phyloP scores from a whole-genome alignment of 2,888 invertebrate species.

The Lepidochitona cinerea region DNA sequence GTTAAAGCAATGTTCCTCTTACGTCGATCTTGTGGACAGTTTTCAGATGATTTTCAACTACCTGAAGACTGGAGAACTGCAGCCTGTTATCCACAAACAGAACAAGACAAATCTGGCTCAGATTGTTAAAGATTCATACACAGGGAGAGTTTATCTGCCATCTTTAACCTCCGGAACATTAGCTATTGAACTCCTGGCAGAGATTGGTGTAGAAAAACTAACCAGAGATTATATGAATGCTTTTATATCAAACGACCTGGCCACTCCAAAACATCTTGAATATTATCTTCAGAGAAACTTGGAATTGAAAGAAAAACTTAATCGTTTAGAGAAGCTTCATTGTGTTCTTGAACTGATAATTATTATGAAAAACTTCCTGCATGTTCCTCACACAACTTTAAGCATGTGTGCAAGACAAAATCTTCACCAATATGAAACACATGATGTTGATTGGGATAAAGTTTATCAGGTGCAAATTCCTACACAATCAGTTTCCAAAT shows the following conservation, averaged over 20 bases:
- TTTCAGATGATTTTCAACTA: conserved; percentile 43
- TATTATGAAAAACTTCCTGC: conserved; percentile 48
- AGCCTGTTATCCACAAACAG: conserved; percentile 52
- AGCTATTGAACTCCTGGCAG: conserved; percentile 53
- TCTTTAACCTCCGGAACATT: conserved; percentile 45
- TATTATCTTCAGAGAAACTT: conserved; percentile 33
- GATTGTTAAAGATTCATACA: conserved; percentile 55
- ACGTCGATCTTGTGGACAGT: conserved; percentile 43
- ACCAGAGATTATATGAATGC: conserved; percentile 50
- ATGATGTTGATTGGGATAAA: conserved; percentile 27
- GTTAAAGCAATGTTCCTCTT: conserved; percentile 45
- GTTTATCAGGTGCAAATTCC: conserved; percentile 45
- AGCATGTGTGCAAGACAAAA: conserved; percentile 40
- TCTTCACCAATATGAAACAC: conserved; percentile 45
- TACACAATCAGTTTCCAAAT: conserved; percentile 30
- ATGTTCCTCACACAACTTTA: conserved; percentile 42
- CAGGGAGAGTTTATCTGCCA: conserved; percentile 40
- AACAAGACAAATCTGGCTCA: conserved; percentile 58
- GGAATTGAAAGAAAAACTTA: conserved; percentile 35
- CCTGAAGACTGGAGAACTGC: conserved; percentile 48
- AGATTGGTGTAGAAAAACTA: conserved; percentile 61
- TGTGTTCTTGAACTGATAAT: conserved; percentile 52
- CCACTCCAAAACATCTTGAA: conserved; percentile 38
- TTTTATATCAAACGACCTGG: conserved; percentile 51
- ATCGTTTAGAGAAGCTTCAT: conserved; percentile 47